These are phyloP conservation scores for Drusus annulatus DNA, from an alignment of 1,140 invertebrate species.

Conservation along the genomic window DNA sequence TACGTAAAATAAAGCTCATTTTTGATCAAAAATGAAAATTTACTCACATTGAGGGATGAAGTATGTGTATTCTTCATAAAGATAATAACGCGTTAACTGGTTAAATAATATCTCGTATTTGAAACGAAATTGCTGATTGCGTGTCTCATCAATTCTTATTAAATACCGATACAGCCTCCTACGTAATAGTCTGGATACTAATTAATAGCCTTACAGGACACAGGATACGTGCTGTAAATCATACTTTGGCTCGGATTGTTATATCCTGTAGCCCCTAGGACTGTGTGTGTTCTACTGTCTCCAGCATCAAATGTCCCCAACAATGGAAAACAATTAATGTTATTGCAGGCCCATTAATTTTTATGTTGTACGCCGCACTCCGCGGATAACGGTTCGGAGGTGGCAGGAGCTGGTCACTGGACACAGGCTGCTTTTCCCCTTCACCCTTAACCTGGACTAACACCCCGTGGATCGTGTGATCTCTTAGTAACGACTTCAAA, in stretches of 20 bases:
- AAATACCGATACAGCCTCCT: constrained; percentile 17
- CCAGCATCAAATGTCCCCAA: constrained; percentile 38
- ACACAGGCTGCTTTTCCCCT: not conserved
- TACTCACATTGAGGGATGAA: too few species aligned
- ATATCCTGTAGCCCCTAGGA: not conserved
- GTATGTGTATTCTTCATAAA: too few species aligned
- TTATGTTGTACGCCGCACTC: constrained; percentile 48
- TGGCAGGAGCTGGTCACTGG: not conserved
- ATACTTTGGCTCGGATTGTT: constrained; percentile 26
- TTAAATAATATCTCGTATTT: too few species aligned
- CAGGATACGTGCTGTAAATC: constrained; percentile 36
- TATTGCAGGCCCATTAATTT: constrained; percentile 59
- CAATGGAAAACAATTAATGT: constrained; percentile 59
- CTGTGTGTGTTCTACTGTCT: not conserved
- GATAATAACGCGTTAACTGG: too few species aligned
- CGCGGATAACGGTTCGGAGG: constrained; percentile 18
- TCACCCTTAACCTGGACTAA: too few species aligned
- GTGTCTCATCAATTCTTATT: constrained; percentile 28
- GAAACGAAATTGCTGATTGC: too few species aligned
- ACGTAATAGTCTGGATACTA: constrained; percentile 22
- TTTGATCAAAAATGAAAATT: too few species aligned
- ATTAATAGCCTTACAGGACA: constrained; percentile 24
- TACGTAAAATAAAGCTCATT: too few species aligned
- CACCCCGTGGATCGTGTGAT: too few species aligned
- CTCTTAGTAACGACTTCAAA: too few species aligned